phyloP scores from a whole-genome alignment of 2,113 vertebrate genomes.

The Fulica atra region DNA sequence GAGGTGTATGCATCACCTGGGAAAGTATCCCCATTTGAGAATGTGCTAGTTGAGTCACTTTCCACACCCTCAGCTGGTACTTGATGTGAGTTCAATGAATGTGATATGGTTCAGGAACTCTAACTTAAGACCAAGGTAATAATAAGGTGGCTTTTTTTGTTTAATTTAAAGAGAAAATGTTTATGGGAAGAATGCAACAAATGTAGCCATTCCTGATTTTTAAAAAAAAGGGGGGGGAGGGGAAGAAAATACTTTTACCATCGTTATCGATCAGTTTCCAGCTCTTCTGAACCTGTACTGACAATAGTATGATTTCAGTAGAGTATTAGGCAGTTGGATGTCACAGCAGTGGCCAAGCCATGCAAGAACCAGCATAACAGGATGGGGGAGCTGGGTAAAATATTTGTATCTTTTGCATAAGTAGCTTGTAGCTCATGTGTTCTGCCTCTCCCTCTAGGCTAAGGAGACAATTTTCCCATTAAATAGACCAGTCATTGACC shows the following conservation, averaged over 20 bases:
- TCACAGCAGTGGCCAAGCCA: background rate
- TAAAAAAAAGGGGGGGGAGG: background rate
- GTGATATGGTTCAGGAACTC: background rate
- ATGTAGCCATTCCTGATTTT: background rate
- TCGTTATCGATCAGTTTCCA: background rate
- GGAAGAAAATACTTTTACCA: background rate
- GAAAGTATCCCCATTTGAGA: constrained; percentile 50
- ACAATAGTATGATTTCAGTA: background rate
- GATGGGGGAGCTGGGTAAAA: background rate
- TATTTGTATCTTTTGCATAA: background rate
- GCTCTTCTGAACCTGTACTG: background rate
- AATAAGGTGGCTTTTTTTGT: background rate
- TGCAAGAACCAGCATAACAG: background rate
- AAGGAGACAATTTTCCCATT: background rate
- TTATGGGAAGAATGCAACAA: background rate
- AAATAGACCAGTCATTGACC: background rate
- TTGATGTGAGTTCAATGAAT: constrained; percentile 7
- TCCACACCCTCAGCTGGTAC: constrained; percentile 20
- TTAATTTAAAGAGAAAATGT: background rate
- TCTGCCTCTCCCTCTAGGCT: background rate
- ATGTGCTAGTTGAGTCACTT: constrained; percentile 66
- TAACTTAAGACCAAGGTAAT: background rate
- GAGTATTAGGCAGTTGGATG: background rate
- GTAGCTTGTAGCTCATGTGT: background rate
- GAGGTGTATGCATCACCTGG: constrained; percentile 44